phyloP scores from a whole-genome alignment of 2,113 vertebrate species.

The Poeciliopsis turrubarensis region DNA sequence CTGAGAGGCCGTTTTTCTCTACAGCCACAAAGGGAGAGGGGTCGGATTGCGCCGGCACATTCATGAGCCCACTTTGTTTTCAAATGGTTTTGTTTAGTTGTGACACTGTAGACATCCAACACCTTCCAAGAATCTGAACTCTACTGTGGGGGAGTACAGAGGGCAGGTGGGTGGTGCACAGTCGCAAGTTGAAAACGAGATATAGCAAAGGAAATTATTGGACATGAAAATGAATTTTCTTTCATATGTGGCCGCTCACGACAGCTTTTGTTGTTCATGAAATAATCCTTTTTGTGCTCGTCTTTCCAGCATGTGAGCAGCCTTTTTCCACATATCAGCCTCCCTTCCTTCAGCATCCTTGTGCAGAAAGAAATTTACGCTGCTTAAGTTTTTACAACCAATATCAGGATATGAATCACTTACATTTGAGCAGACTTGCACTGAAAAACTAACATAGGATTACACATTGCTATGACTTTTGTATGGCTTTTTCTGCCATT shows the following conservation, averaged over 20 bases:
- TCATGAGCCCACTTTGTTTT: slow-evolving; percentile 85
- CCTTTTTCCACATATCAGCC: slow-evolving; percentile 18
- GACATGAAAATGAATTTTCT: slow-evolving; percentile 3
- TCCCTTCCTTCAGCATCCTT: slow-evolving; percentile 35
- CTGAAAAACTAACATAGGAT: too few relatives aligned
- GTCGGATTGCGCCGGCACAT: slow-evolving; percentile 81
- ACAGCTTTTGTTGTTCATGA: not conserved
- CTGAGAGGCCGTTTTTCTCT: slow-evolving; percentile 74
- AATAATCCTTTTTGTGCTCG: slow-evolving; percentile 9
- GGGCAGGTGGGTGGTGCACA: slow-evolving; percentile 66
- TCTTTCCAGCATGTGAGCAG: slow-evolving; percentile 10
- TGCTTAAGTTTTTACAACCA: slow-evolving; percentile 39
- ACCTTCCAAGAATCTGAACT: slow-evolving; percentile 82
- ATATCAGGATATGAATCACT: slow-evolving; percentile 38
- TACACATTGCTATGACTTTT: slow-evolving; percentile 36
- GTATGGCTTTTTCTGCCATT: slow-evolving; percentile 43
- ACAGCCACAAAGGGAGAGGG: slow-evolving; percentile 72
- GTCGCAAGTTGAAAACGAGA: slow-evolving; percentile 32
- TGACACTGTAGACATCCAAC: slow-evolving; percentile 86
- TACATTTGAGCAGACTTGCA: too few relatives aligned
- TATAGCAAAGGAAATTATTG: slow-evolving; percentile 28
- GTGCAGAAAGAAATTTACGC: slow-evolving; percentile 28
- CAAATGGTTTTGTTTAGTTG: slow-evolving; percentile 89
- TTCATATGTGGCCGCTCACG: not conserved
- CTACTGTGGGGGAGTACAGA: slow-evolving; percentile 69